Conservation (phyloP, 37 sponge, comb jelly and placozoan species). For the Beroe forskalii region DNA sequence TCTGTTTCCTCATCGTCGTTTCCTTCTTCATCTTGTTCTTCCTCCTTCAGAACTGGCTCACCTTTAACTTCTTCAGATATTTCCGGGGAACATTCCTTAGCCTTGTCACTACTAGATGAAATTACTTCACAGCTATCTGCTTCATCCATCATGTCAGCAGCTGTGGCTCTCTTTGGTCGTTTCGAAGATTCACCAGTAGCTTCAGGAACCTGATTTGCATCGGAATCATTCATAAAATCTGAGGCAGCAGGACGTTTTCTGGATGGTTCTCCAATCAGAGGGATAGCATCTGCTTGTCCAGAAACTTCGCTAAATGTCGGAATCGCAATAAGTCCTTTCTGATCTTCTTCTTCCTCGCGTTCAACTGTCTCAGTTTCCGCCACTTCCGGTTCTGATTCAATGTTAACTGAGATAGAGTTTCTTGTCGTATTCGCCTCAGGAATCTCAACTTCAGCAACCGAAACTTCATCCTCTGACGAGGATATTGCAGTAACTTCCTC, state of each 20-base stretch:
- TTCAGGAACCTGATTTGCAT: background rate
- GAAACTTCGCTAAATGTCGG: background rate
- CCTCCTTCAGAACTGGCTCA: background rate
- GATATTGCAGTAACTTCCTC: background rate
- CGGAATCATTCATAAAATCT: background rate
- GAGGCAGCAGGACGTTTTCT: slow-evolving; percentile 13
- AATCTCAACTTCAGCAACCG: background rate
- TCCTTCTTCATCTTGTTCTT: background rate
- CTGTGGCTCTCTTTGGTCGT: background rate
- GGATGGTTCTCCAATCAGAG: background rate
- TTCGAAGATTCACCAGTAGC: background rate
- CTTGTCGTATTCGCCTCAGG: too few species aligned
- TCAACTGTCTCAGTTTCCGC: background rate
- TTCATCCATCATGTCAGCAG: slow-evolving; percentile 8
- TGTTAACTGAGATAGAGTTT: too few species aligned
- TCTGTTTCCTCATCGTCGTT: background rate
- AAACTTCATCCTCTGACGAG: background rate
- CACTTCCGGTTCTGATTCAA: too few species aligned
- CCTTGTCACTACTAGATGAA: too few species aligned
- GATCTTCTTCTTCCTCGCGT: background rate
- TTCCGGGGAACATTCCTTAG: too few species aligned
- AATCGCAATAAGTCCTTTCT: too few species aligned
- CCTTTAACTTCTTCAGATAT: background rate
- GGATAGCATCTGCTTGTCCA: background rate
- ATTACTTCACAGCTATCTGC: too few species aligned